These are phyloP conservation scores for Anarrhichthys ocellatus DNA, from an alignment of 2,113 vertebrate genomes.

Conservation along the genomic window DNA sequence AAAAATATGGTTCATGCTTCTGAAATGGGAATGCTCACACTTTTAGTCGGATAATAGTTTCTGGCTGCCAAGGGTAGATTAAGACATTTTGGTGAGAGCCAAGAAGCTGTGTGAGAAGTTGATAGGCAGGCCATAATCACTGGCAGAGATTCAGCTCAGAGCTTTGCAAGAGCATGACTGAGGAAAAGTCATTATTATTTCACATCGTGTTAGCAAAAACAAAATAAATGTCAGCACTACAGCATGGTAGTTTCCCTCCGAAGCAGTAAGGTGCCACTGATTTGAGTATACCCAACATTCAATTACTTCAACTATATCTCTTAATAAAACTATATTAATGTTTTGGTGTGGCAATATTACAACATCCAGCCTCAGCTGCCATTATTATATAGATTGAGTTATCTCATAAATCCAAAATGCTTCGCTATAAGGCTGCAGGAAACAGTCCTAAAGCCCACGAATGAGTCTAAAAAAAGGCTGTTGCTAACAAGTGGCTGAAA, in stretches of 20 bases:
- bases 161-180: neutral
- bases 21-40: neutral
- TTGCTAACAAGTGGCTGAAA: too few species aligned
- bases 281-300: neutral
- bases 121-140: constrained; percentile 1
- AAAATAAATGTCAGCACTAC: neutral
- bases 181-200: neutral
- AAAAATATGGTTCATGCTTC: neutral
- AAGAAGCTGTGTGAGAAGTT: constrained; percentile 30
- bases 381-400: neutral
- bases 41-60: neutral
- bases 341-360: neutral
- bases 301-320: neutral
- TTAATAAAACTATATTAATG: neutral
- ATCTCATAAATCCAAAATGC: neutral
- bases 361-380: neutral
- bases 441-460: too few species aligned
- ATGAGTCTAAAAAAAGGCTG: too few species aligned
- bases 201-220: neutral
- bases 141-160: constrained; percentile 16
- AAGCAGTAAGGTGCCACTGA: neutral
- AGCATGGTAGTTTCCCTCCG: neutral
- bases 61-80: constrained; percentile 16
- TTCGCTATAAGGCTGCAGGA: too few species aligned
- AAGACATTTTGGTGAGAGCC: constrained; percentile 10